phyloP scores from a whole-genome alignment of 2,113 vertebrate species.

The Dendropsophus ebraccatus region DNA sequence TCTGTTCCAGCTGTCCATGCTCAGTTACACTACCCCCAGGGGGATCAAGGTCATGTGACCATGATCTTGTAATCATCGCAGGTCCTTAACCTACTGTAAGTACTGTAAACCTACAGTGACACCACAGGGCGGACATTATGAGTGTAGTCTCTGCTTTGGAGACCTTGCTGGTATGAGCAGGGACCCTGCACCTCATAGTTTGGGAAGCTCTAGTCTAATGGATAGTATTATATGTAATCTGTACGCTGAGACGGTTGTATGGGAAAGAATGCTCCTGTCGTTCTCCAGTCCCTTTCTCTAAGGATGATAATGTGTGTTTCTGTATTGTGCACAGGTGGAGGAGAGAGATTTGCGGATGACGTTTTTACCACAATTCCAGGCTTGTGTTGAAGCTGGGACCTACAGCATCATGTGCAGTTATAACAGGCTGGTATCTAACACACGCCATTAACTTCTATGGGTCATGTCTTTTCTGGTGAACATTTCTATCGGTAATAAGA shows the following conservation, averaged over 20 bases:
- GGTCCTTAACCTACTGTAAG: too few relatives aligned
- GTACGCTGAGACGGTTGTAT: neutral
- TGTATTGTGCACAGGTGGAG: slow-evolving; percentile 63
- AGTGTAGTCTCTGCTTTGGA: too few relatives aligned
- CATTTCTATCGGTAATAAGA: neutral
- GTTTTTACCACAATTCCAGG: slow-evolving; percentile 73
- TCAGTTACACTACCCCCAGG: too few relatives aligned
- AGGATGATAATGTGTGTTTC: neutral
- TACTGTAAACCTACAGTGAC: too few relatives aligned
- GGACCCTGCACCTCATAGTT: too few relatives aligned
- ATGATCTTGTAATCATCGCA: too few relatives aligned
- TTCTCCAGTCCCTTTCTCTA: too few relatives aligned
- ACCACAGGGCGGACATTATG: too few relatives aligned
- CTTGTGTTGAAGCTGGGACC: slow-evolving; percentile 64
- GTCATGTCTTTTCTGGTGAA: neutral
- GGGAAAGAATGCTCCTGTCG: too few relatives aligned
- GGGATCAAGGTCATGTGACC: too few relatives aligned
- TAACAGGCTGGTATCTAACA: slow-evolving; percentile 60
- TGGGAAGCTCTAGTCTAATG: neutral
- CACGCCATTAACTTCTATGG: neutral
- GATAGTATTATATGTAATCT: neutral
- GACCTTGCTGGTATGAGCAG: too few relatives aligned
- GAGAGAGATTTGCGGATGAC: slow-evolving; percentile 69
- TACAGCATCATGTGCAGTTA: slow-evolving; percentile 75
- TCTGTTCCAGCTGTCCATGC: too few relatives aligned